Percentiles rank a stretch among this genome's conserved stretches.
Evolutionary conservation across 2,888 invertebrate species (phyloP).

Genomic region (Chrysopilus asiliformis): DNA sequence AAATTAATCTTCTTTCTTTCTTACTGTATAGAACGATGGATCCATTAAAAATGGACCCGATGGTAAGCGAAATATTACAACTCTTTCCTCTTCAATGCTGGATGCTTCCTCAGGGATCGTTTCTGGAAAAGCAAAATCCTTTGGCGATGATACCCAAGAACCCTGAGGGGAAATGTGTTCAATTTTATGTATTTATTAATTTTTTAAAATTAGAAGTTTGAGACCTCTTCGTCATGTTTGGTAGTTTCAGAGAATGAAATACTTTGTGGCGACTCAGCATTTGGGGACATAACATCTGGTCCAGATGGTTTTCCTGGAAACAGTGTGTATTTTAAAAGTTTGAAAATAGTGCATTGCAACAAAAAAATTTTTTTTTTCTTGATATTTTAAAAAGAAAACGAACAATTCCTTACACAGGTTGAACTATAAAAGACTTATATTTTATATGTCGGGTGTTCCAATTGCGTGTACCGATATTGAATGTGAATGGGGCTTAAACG

Average conservation of each 20-base stretch:
- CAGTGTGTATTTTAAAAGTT: constrained; percentile 5
- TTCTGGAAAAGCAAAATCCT: constrained; percentile 80
- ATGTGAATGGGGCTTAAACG: too few relatives aligned
- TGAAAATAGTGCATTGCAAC: not conserved
- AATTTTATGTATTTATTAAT: not conserved
- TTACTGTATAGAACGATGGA: constrained; percentile 67
- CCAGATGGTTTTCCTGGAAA: constrained; percentile 27
- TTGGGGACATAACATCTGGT: constrained; percentile 28
- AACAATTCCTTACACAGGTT: too few relatives aligned
- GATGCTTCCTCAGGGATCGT: constrained; percentile 89
- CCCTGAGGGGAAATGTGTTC: constrained; percentile 36
- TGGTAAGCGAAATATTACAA: constrained; percentile 75
- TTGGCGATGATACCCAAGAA: constrained; percentile 72
- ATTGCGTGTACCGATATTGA: too few relatives aligned
- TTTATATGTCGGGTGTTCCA: too few relatives aligned
- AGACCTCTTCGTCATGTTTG: constrained; percentile 35
- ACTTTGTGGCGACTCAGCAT: constrained; percentile 33
- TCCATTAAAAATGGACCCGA: constrained; percentile 62
- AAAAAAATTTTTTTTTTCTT: not conserved
- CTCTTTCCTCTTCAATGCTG: constrained; percentile 83
- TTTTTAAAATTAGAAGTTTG: not conserved
- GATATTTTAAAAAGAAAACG: not conserved
- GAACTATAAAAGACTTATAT: too few relatives aligned
- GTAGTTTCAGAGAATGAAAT: constrained; percentile 27
- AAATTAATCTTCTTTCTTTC: not conserved